Evolutionary conservation across 2,888 invertebrate genomes (phyloP).

Genomic region (Brachynemurus nebulosus): DNA sequence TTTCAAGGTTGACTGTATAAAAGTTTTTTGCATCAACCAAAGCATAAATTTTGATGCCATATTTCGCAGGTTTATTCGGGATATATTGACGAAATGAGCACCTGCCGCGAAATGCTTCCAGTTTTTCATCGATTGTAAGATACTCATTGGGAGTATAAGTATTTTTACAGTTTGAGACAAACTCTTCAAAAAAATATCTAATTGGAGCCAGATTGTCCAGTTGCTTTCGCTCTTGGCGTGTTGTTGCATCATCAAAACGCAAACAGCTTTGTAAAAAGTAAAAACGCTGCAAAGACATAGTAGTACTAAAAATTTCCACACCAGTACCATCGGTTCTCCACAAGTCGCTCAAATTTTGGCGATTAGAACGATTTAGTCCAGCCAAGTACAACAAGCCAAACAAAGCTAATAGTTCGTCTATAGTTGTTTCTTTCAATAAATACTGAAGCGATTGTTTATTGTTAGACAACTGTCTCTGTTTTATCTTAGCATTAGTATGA

Average conservation of each 20-base stretch:
- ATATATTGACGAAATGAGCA: conserved; percentile 18
- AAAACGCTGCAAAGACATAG: conserved; percentile 16
- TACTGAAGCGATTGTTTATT: too few species aligned
- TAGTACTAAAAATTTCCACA: conserved; percentile 16
- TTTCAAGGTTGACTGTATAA: conserved; percentile 17
- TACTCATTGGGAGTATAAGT: conserved; percentile 15
- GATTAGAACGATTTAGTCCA: conserved; percentile 1
- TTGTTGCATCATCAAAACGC: conserved; percentile 15
- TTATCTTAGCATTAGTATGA: too few species aligned
- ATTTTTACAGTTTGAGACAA: conserved; percentile 20
- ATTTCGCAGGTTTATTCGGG: conserved; percentile 21
- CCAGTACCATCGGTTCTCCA: conserved; percentile 9
- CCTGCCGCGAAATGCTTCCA: conserved; percentile 19
- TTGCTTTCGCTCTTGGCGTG: conserved; percentile 8
- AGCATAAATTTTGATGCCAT: conserved; percentile 20
- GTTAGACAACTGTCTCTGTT: too few species aligned
- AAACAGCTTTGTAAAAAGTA: conserved; percentile 13
- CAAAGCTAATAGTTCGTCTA: too few species aligned
- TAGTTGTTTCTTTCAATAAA: too few species aligned
- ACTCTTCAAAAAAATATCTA: conserved; percentile 18
- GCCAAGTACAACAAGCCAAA: conserved; percentile 6
- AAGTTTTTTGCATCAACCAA: conserved; percentile 17
- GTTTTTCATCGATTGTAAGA: conserved; percentile 19
- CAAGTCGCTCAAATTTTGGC: conserved; percentile 4
- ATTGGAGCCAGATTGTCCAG: conserved; percentile 15